Evolutionary conservation across 2,113 vertebrate species (phyloP), one percentile per base, ranked within the genome.

Genomic region (Ammodytes marinus): DNA sequence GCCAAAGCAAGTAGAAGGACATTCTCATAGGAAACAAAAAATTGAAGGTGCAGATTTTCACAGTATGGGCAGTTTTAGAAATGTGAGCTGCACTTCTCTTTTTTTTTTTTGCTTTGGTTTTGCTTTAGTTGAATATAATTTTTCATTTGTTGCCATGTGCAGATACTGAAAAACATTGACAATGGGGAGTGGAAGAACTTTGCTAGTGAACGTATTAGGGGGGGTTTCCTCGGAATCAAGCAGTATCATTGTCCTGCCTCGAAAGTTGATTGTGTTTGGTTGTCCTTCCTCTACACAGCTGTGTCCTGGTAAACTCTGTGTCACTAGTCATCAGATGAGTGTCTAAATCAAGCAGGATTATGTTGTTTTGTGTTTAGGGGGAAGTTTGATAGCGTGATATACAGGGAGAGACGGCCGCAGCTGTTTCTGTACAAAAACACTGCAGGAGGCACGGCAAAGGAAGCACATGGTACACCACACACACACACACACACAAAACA

Each of bases 301-400:
- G 90, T 88, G 77, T 88, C 86, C 88, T 81, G 75, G 45, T 68
- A 8, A 40, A 10, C 76, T 71, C 73, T 86, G 69, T 72, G 53
- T 84, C 80, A 73, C 71, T 68, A 74, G 72, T 86, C 83, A 86
- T 72, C 71, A 73, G 79, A 68, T 59, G 72, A 67, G 49, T 43
- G 57, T 35, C 78, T 72, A 39, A 58, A 86, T 68, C 71, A 15
- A 43, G 72, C 73, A 7, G 8, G 59, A 86, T 84, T 64, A 65
- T 77, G 68, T 91, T 91, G 88, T 90, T 91, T 79, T 87, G 64
- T 19, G 43, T 75, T 73, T 65, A 70, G 69, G 67, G 27, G 91
- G 87, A 89, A 91, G 87, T 90, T 87, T 73, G 68, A 66, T 87
- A 27, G 84, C 79, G 84, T 91, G 91, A 89, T 81, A 89, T 81